Percentiles rank a stretch among this genome's conserved stretches.
Evolutionary conservation across 2,113 vertebrate species (phyloP).

Genomic region (Helogale parvula): DNA sequence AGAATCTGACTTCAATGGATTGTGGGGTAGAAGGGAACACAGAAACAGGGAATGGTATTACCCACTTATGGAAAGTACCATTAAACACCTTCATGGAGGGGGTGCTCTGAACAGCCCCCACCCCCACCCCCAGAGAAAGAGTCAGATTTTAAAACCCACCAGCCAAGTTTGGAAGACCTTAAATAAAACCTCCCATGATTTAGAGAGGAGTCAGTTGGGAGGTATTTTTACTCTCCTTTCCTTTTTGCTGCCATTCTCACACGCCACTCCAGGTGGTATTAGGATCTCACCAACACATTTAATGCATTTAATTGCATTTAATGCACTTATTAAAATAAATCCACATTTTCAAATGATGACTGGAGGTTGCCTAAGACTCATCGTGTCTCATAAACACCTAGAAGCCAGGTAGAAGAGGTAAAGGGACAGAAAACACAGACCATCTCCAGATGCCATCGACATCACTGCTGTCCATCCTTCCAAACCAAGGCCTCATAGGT

Average conservation of each 20-base stretch:
- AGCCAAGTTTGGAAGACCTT: background rate
- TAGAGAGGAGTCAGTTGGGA: background rate
- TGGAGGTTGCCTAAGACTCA: background rate
- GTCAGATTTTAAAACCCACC: background rate
- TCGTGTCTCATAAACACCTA: background rate
- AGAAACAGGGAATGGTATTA: background rate
- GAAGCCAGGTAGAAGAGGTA: background rate
- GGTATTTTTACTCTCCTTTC: background rate
- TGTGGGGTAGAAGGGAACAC: background rate
- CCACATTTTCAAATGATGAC: background rate
- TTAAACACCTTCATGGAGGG: background rate
- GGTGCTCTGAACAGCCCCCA: background rate
- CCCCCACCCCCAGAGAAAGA: background rate
- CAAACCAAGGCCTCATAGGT: background rate
- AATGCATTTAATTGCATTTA: background rate
- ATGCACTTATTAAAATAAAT: background rate
- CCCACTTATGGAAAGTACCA: background rate
- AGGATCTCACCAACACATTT: background rate
- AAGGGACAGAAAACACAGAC: background rate
- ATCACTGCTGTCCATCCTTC: background rate
- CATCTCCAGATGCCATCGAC: background rate
- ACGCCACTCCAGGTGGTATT: background rate
- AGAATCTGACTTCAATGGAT: background rate
- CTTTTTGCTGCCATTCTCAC: background rate
- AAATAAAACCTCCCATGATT: background rate